Conservation (phyloP, 2,888 invertebrate species). For the Torymus auratus region DNA sequence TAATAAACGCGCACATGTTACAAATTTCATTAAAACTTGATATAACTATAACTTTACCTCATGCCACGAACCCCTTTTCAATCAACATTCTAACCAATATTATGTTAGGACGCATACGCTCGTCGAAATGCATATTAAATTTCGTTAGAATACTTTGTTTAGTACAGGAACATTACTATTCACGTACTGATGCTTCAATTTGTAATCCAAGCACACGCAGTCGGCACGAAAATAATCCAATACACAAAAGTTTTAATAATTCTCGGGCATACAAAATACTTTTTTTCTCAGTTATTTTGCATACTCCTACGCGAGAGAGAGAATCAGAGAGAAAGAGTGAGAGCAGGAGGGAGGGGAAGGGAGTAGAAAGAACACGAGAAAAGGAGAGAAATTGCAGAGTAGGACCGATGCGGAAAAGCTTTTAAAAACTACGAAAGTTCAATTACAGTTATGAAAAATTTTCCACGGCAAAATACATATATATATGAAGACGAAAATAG, state of each 20-base stretch:
- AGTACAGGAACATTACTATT: no score
- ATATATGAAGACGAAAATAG: conserved; percentile 44
- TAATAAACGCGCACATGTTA: background rate
- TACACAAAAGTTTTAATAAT: conserved; percentile 40
- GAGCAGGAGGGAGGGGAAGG: background rate
- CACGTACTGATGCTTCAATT: background rate
- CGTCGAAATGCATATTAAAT: no score
- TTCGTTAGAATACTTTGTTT: no score
- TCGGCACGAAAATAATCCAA: conserved; percentile 9
- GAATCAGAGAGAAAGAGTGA: conserved; percentile 3
- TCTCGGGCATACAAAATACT: conserved; percentile 12
- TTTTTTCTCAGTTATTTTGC: conserved; percentile 22
- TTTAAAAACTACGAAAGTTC: conserved; percentile 50
- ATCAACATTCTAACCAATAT: no score
- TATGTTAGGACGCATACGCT: no score
- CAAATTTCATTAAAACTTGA: background rate
- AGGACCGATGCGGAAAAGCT: conserved; percentile 30
- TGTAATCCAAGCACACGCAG: background rate
- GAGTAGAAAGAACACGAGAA: conserved; percentile 4
- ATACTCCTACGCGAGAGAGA: no score
- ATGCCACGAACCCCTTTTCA: background rate
- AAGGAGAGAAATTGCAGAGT: no score
- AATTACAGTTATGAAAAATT: conserved; percentile 45
- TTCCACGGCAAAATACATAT: conserved; percentile 45
- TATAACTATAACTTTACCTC: background rate